Evolutionary conservation across 2,113 vertebrate species (phyloP), one percentile per base, ranked within the genome.

Genomic region (Noctilio leporinus): DNA sequence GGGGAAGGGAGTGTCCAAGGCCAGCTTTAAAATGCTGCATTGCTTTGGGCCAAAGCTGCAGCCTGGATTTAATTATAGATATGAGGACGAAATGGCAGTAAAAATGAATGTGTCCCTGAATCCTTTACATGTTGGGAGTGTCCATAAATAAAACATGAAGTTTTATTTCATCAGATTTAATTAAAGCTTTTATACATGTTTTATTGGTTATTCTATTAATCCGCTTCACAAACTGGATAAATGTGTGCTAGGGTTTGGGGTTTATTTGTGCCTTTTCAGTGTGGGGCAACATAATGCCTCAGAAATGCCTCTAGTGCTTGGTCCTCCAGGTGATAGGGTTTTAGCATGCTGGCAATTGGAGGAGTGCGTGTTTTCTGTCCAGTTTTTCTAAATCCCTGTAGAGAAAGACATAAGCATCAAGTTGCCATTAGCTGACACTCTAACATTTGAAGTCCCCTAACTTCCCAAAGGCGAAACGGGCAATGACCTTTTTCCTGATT

Each of bases 71-170:
- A 97, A 98, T 97, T 98, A 97, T 95, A 97, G 82, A 96, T 98
- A 93, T 93, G 81, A 97, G 94, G 92, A 93, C 76, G 86, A 95
- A 96, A 97, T 92, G 96, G 92, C 94, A 97, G 94, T 95, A 95
- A 97, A 96, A 98, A 92, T 92, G 38, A 95, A 97, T 97, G 92
- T 92, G 91, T 98, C 77, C 30, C 73, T 91, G 83, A 93, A 82
- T 97, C 89, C 97, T 98, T 96, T 98, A 93, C 93, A 97, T 94
- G 65, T 86, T 97, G 96, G 90, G 96, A 97, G 95, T 96, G 98
- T 89, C 96, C 96, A 97, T 92, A 97, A 98, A 98, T 98, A 98
- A 98, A 98, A 97, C 80, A 97, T 96, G 93, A 98, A 97, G 94
- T 96, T 96, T 97, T 95, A 97, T 96, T 94, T 96, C 95, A 97